Conservation (phyloP, 1,140 invertebrate species). For the Zaprionus africanus region DNA sequence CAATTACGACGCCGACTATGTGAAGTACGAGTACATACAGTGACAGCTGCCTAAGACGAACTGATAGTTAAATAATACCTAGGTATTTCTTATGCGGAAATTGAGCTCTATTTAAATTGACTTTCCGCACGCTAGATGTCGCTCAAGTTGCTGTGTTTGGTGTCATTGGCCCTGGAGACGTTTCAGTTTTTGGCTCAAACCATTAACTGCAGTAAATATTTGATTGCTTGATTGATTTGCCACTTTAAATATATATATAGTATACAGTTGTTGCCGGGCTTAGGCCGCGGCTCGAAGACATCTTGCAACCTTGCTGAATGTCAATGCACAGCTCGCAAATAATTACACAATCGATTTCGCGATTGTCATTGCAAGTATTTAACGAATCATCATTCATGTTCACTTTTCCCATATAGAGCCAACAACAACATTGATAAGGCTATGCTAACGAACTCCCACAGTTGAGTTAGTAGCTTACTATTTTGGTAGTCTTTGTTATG, state of each 20-base stretch:
- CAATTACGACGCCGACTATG: constrained; percentile 6
- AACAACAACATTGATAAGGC: constrained; percentile 26
- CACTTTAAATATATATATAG: not conserved
- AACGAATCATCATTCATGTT: constrained; percentile 22
- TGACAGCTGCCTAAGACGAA: not conserved
- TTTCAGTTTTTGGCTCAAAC: not conserved
- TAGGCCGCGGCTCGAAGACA: not conserved
- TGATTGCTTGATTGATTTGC: constrained; percentile 33
- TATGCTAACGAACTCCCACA: not conserved
- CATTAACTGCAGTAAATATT: constrained; percentile 19
- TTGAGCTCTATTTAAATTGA: constrained; percentile 25
- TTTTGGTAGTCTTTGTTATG: not conserved
- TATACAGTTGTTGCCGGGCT: not conserved
- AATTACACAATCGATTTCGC: constrained; percentile 39
- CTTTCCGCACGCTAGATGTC: constrained; percentile 26
- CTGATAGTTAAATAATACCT: not conserved
- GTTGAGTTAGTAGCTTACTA: not conserved
- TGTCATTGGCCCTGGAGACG: constrained; percentile 11
- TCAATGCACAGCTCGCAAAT: constrained; percentile 41
- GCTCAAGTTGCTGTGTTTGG: not conserved
- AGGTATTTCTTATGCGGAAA: not conserved
- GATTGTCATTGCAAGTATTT: constrained; percentile 29
- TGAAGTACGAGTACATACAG: not conserved
- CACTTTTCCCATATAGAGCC: constrained; percentile 7
- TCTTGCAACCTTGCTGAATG: constrained; percentile 44